Percentiles rank a stretch among this genome's conserved stretches.
phyloP scores from a whole-genome alignment of 2,113 vertebrate species.

The Tauraco erythrolophus region DNA sequence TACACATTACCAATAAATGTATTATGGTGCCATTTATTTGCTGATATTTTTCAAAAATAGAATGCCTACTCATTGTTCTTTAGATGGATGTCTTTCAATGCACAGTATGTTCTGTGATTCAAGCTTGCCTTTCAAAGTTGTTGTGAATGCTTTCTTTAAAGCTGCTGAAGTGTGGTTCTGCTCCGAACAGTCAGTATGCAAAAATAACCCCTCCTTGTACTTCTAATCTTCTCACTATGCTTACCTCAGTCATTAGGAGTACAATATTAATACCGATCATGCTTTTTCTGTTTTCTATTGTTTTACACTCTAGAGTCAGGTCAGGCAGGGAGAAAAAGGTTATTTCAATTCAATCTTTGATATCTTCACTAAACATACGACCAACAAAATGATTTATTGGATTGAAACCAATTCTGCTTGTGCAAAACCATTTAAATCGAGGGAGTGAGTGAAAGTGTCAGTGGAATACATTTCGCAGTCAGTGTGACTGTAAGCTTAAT shows the following conservation, averaged over 20 bases:
- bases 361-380: not conserved
- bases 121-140: not conserved
- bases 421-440: not conserved
- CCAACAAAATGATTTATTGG: not conserved
- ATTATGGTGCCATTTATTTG: not conserved
- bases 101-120: not conserved
- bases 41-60: not conserved
- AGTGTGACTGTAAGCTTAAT: not conserved
- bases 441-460: not conserved
- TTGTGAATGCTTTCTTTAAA: constrained; percentile 3
- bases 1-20: not conserved
- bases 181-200: not conserved
- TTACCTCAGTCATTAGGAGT: not conserved
- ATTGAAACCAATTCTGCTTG: not conserved
- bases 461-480: not conserved
- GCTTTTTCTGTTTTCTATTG: not conserved
- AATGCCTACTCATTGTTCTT: not conserved
- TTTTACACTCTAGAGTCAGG: not conserved
- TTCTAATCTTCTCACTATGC: not conserved
- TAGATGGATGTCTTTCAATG: not conserved
- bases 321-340: not conserved
- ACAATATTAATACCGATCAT: not conserved
- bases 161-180: not conserved
- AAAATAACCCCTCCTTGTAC: not conserved
- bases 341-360: not conserved